Base-by-base conservation (phyloP, 2,797 vertebrate genomes). In the Sebastes aleutianus region DNA sequence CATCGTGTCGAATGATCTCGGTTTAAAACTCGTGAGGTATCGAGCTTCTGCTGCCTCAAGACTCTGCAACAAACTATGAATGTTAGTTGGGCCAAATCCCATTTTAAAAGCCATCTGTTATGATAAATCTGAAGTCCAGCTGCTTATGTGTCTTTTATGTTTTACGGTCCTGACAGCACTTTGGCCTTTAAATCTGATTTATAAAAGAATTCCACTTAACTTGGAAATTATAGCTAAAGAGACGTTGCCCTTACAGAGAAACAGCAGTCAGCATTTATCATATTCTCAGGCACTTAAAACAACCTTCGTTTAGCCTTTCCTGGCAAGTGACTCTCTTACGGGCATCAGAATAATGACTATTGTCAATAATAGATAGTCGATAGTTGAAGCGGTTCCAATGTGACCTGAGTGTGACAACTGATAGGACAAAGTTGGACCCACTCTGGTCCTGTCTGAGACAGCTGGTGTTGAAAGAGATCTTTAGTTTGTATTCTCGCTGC, bases 71-170 rank as follows among this genome's bases (percentile, higher is more conserved):
- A 64, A 53, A 32, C 39, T 12, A 13, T 5, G 0, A 13, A 1
- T 54, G 29, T 54, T 34, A 31, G 47, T 68, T 6, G 0, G 31
- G 13, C 50, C 22, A 57, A 32, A 59, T 32, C 27, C 27, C 34
- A 58, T 69, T 63, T 26, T 5, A 34, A 76, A 64, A 69, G 20
- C 29, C n/a, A 11, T 53, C 12, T 14, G 31, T 50, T 3, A 3
- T 8, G 39, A 70, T 61, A 20, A 47, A 50, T 27, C 18, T 70
- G 65, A 34, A 57, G n/a, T 59, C 64, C 8, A 11, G 57, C 57
- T 62, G 22, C 24, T 62, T 26, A 26, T 59, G 74, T 76, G 26
- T 32, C 36, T 8, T 76, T 67, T 24, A 20, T 75, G 29, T 66
- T 66, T 58, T 66, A 43, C 24, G 3, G 43, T 53, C 1, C 13